phyloP scores from a whole-genome alignment of 2,888 invertebrate species.

The Pomacea canaliculata region DNA sequence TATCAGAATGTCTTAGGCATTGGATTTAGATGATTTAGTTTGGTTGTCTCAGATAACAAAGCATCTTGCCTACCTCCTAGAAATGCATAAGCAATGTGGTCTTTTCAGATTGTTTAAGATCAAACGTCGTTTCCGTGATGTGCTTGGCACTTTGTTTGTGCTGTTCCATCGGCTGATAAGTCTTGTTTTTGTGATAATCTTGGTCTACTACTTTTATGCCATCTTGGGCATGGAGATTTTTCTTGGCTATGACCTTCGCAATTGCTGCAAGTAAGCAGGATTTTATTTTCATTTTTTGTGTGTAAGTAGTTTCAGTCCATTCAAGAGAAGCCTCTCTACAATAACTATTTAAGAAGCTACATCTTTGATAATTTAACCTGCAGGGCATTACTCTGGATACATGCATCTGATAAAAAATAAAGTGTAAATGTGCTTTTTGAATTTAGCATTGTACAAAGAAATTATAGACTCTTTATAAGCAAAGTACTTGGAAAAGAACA shows the following conservation, averaged over 20 bases:
- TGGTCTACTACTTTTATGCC: slow-evolving; percentile 88
- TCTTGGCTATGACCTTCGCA: slow-evolving; percentile 79
- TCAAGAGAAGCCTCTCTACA: not conserved
- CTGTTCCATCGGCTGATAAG: slow-evolving; percentile 87
- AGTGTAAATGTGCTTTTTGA: too few species aligned
- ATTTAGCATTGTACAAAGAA: too few species aligned
- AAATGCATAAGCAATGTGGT: too few species aligned
- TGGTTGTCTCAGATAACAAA: too few species aligned
- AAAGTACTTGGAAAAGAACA: too few species aligned
- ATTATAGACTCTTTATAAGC: too few species aligned
- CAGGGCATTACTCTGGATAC: not conserved
- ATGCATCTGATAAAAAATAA: too few species aligned
- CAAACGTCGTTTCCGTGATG: slow-evolving; percentile 85
- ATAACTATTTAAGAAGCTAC: not conserved
- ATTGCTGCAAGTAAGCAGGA: slow-evolving; percentile 83
- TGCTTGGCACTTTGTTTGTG: slow-evolving; percentile 85
- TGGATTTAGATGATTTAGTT: too few species aligned
- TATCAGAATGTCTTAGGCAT: too few species aligned
- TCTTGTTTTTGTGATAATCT: slow-evolving; percentile 82
- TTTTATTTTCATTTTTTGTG: not conserved
- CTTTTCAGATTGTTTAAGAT: slow-evolving; percentile 76
- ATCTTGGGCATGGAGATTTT: slow-evolving; percentile 92
- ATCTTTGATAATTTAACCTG: not conserved
- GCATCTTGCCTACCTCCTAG: too few species aligned
- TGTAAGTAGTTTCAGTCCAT: not conserved